phyloP scores from a whole-genome alignment of 2,888 invertebrate species.

The Encarsia formosa region DNA sequence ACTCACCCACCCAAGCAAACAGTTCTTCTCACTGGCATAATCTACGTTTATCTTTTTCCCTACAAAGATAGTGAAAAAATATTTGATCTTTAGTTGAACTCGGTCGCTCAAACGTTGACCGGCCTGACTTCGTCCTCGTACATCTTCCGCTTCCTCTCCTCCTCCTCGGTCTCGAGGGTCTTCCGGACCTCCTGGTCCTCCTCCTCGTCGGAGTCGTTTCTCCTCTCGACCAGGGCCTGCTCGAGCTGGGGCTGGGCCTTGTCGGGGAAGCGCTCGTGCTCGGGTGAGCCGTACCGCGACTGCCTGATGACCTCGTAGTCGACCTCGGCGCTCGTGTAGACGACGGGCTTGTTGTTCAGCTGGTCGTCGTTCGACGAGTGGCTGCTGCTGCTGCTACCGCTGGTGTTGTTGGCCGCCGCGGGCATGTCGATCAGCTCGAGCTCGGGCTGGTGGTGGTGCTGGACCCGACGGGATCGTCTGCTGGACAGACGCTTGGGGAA shows the following conservation, averaged over 20 bases:
- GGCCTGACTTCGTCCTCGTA: conserved; percentile 43
- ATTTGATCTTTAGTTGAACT: background rate
- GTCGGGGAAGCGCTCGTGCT: background rate
- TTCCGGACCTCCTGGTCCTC: background rate
- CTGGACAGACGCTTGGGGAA: conserved; percentile 17
- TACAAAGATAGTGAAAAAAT: too few species aligned
- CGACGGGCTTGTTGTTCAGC: conserved; percentile 18
- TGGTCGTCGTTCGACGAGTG: conserved; percentile 40
- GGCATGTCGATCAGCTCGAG: conserved; percentile 3
- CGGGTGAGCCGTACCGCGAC: conserved; percentile 34
- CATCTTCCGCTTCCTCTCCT: background rate
- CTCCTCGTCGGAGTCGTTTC: background rate
- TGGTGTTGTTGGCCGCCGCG: conserved; percentile 1
- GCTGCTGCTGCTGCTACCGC: conserved; percentile 26
- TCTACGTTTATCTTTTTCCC: too few species aligned
- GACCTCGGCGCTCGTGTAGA: conserved; percentile 51
- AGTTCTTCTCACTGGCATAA: too few species aligned
- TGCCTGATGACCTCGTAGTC: conserved; percentile 60
- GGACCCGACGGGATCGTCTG: conserved; percentile 45
- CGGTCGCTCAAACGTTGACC: conserved; percentile 40
- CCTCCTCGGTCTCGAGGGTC: background rate
- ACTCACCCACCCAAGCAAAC: too few species aligned
- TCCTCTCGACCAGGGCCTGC: conserved; percentile 47
- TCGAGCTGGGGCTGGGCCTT: conserved; percentile 13
- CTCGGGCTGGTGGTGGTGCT: conserved; percentile 49